These are phyloP conservation scores for Hirtodrosophila histrioides DNA, from an alignment of 2,888 invertebrate species.

Conservation along the genomic window DNA sequence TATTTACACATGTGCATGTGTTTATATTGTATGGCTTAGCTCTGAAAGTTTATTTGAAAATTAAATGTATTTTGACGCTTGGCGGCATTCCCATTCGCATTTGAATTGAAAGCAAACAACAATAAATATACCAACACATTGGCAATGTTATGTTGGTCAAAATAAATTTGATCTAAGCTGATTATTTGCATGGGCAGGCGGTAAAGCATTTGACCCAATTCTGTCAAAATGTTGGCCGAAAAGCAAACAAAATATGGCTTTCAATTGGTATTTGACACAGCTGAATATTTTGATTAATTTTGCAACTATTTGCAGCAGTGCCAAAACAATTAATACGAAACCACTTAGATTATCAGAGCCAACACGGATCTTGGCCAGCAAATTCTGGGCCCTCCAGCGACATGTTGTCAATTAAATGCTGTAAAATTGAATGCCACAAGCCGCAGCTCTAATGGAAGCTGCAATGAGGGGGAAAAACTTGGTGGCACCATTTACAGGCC, in stretches of 20 bases:
- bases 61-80: conserved; percentile 57
- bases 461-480: conserved; percentile 19
- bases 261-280: conserved; percentile 20
- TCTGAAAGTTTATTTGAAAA: conserved; percentile 47
- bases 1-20: too few species aligned
- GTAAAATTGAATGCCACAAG: conserved; percentile 77
- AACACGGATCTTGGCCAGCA: conserved; percentile 1
- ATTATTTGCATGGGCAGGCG: conserved; percentile 52
- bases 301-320: conserved; percentile 32
- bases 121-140: conserved; percentile 24
- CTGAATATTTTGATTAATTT: conserved; percentile 44
- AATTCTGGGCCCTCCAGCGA: conserved; percentile 51
- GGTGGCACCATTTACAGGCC: conserved; percentile 28
- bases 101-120: conserved; percentile 40
- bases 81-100: conserved; percentile 22
- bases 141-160: conserved; percentile 35
- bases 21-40: not conserved
- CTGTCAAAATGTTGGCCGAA: conserved; percentile 7
- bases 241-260: conserved; percentile 23
- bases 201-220: conserved; percentile 56
- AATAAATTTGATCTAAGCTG: conserved; percentile 58
- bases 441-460: conserved; percentile 47
- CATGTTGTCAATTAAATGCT: conserved; percentile 83
- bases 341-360: conserved; percentile 3
- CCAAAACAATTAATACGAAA: conserved; percentile 31